phyloP scores from a whole-genome alignment of 2,888 invertebrate species.

The Amiota minor region DNA sequence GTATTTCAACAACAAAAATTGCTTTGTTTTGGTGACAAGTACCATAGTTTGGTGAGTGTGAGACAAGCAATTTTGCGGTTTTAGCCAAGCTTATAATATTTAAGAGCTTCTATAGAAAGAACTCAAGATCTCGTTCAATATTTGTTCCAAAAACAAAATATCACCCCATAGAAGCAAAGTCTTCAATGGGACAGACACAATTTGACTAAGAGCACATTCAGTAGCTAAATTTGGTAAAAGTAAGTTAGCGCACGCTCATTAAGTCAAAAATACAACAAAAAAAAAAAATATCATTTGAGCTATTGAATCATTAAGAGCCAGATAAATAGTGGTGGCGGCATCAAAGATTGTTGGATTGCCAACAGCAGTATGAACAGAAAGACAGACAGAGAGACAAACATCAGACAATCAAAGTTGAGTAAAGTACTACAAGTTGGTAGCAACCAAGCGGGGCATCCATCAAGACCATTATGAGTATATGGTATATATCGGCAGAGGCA shows the following conservation, averaged over 20 bases:
- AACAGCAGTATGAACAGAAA: constrained; percentile 1
- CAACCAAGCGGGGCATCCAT: constrained; percentile 43
- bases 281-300: constrained; percentile 39
- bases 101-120: constrained; percentile 8
- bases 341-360: background rate
- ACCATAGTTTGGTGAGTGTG: background rate
- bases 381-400: constrained; percentile 43
- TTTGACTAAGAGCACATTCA: constrained; percentile 37
- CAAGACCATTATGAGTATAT: too few relatives aligned
- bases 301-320: constrained; percentile 24
- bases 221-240: constrained; percentile 17
- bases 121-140: constrained; percentile 30
- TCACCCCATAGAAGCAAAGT: background rate
- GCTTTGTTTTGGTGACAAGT: too few relatives aligned
- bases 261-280: too few relatives aligned
- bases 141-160: constrained; percentile 17
- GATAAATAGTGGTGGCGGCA: constrained; percentile 4
- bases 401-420: constrained; percentile 32
- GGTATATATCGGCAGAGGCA: constrained; percentile 27
- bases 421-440: constrained; percentile 5
- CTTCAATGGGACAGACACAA: background rate
- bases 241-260: constrained; percentile 20
- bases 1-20: too few relatives aligned
- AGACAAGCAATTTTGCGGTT: background rate
- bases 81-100: background rate